Evolutionary conservation across 2,888 invertebrate genomes (phyloP), one percentile per base, ranked within the genome.

Genomic region (Xylota sylvarum): DNA sequence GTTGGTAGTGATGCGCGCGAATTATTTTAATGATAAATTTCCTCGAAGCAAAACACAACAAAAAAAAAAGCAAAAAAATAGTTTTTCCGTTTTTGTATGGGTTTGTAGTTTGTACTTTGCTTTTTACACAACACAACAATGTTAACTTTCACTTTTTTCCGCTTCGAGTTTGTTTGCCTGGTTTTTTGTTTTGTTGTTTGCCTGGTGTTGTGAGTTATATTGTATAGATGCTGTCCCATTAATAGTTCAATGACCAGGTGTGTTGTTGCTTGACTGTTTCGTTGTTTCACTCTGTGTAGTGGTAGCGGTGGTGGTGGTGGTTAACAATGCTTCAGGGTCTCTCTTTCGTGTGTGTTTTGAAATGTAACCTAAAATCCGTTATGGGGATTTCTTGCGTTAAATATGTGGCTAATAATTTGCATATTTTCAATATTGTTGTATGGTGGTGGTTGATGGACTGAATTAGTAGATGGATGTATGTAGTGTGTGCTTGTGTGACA

Each of bases 81-180:
- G 48, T 69, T 17, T 32, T 52, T 30, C 30, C 37, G 6, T 14
- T 10, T n/a, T 40, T 32, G 5, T 58, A 23, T 17, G 32, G 35
- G 32, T 43, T 5, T 46, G 7, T 48, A 19, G 10, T 32, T 43
- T 10, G 37, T 14, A 7, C 12, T 32, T 56, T 48, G 70, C 32
- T 17, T 58, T 76, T 81, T 86, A 64, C 43, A 56, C 74, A 52
- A 76, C 50, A 78, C 55, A 65, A 65, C 56, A 74, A 72, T 67
- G 67, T 73, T 82, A 86, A 86, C 86, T 86, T 86, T 86, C 86
- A 86, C 86, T 86, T 86, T 86, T 74, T 82, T 79, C 48, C 50
- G 56, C 46, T 70, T 80, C 48, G 70, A 32, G 74, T 73, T 85
- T 70, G 27, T 64, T 86, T 72, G 72, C 52, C 58, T 69, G 67